These are phyloP conservation scores for Drosophila micromelanica DNA, from an alignment of 1,140 invertebrate species.

Conservation along the genomic window DNA sequence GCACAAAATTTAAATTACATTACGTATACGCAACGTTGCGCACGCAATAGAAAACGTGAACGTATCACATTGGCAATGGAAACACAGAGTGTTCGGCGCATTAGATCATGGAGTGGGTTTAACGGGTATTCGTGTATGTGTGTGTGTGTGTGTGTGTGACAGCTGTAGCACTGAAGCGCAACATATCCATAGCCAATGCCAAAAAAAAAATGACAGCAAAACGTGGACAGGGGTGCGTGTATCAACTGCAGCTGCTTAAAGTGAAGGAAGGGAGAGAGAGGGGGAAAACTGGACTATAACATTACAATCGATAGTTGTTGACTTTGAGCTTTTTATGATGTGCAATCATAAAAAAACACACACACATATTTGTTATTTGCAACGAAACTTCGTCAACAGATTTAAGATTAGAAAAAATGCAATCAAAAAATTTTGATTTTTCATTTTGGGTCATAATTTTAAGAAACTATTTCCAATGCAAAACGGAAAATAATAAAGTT, in stretches of 20 bases:
- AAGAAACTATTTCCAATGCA: too few species aligned
- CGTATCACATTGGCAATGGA: constrained; percentile 36
- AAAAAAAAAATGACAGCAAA: constrained; percentile 39
- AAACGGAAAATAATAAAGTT: too few species aligned
- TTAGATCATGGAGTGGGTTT: constrained; percentile 33
- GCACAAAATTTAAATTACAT: constrained; percentile 77
- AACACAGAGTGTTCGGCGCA: not conserved
- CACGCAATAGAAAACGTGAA: constrained; percentile 53
- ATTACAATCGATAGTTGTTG: constrained; percentile 56
- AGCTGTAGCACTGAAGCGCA: constrained; percentile 43
- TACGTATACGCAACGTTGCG: constrained; percentile 75
- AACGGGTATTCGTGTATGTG: not conserved
- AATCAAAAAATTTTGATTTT: not conserved
- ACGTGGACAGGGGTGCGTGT: not conserved
- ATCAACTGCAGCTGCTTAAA: constrained; percentile 23
- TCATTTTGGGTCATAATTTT: too few species aligned
- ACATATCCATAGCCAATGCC: constrained; percentile 51
- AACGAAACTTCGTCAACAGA: not conserved
- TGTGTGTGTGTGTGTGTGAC: constrained; percentile 14
- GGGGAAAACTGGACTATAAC: constrained; percentile 17
- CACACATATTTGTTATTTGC: too few species aligned
- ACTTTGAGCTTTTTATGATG: constrained; percentile 46
- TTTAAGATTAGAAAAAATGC: not conserved
- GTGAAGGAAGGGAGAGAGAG: too few species aligned
- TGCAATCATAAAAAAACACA: constrained; percentile 6